These are phyloP conservation scores for Charanyca ferruginea DNA, from an alignment of 2,888 invertebrate species.

Conservation along the genomic window DNA sequence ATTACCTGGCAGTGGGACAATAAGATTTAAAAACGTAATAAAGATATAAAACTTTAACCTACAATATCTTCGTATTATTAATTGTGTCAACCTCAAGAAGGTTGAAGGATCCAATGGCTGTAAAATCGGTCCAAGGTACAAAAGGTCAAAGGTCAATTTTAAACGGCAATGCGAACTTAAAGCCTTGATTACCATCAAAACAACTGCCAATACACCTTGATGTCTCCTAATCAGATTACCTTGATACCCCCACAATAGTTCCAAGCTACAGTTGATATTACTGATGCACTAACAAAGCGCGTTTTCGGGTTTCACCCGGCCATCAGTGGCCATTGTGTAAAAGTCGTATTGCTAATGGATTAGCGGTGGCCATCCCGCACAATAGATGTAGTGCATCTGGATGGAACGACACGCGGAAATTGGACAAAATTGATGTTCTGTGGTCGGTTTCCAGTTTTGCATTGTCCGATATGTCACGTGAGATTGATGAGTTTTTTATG, in stretches of 20 bases:
- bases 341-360: slow-evolving; percentile 87
- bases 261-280: slow-evolving; percentile 45
- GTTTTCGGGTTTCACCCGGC: slow-evolving; percentile 68
- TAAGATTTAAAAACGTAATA: no score
- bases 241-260: neutral
- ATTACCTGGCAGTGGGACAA: no score
- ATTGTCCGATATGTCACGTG: slow-evolving; percentile 59
- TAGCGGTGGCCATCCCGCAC: slow-evolving; percentile 76
- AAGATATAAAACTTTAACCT: no score
- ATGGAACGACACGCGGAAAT: slow-evolving; percentile 71
- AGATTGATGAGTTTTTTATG: slow-evolving; percentile 57
- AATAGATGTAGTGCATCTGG: slow-evolving; percentile 67
- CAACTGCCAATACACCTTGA: neutral
- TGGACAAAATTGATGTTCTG: slow-evolving; percentile 73
- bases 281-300: slow-evolving; percentile 65
- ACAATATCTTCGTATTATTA: no score
- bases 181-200: no score
- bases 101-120: no score
- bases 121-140: no score
- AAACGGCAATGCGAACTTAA: no score
- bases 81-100: no score
- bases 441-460: slow-evolving; percentile 64
- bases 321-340: slow-evolving; percentile 81
- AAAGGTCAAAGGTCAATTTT: no score
- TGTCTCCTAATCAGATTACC: slow-evolving; percentile 9